Conservation (phyloP, 2,888 invertebrate genomes). For the Eristalis intricaria region DNA sequence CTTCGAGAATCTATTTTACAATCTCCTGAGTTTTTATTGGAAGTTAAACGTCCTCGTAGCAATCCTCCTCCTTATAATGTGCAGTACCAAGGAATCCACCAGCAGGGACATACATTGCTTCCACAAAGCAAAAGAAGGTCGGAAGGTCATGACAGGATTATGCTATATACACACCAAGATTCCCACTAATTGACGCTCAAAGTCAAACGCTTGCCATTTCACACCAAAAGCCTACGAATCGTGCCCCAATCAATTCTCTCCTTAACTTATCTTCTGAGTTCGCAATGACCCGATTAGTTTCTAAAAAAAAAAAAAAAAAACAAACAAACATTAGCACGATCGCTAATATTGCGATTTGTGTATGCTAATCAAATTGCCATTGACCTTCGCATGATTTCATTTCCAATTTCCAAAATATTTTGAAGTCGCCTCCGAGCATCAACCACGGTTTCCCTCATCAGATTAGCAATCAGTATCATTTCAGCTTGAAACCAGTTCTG, state of each 20-base stretch:
- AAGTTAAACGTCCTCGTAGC: too few species aligned
- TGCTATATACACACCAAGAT: too few species aligned
- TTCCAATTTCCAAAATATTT: neutral
- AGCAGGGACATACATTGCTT: too few species aligned
- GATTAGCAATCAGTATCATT: neutral
- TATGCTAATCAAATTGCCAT: slow-evolving; percentile 19
- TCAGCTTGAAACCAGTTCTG: slow-evolving; percentile 7
- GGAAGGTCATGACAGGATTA: neutral
- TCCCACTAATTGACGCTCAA: too few species aligned
- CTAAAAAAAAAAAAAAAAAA: neutral
- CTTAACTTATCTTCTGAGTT: neutral
- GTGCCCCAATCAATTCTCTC: neutral
- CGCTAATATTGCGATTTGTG: neutral
- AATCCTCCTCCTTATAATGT: too few species aligned
- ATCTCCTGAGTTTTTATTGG: too few species aligned
- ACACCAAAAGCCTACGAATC: neutral
- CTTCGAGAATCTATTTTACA: too few species aligned
- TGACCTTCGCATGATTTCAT: slow-evolving; percentile 3
- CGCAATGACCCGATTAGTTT: neutral
- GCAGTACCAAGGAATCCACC: too few species aligned
- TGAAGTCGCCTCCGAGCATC: too few species aligned
- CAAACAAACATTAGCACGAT: neutral
- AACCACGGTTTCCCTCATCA: neutral
- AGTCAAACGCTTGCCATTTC: too few species aligned
- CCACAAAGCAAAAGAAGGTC: too few species aligned